Evolutionary conservation across 2,888 invertebrate species (phyloP).

Genomic region (Rhagonycha lutea): DNA sequence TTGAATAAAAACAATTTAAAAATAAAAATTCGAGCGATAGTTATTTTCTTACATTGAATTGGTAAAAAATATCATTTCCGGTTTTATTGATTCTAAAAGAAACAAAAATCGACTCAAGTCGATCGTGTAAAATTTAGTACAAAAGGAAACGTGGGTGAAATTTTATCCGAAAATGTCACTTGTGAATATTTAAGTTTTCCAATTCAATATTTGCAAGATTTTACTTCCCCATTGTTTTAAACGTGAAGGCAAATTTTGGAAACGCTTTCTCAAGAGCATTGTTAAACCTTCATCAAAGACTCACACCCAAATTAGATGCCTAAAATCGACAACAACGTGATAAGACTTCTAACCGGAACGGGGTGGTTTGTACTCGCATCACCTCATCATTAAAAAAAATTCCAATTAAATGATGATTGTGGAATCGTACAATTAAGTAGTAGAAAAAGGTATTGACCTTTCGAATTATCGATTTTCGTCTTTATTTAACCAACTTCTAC

Average conservation of each 20-base stretch:
- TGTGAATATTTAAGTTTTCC: background rate
- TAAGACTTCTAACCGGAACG: background rate
- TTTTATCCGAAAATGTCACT: background rate
- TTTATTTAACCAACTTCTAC: constrained; percentile 17
- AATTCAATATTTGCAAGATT: background rate
- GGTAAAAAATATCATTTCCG: constrained; percentile 18
- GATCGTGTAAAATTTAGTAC: background rate
- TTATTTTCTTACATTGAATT: background rate
- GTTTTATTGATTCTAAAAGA: constrained; percentile 13
- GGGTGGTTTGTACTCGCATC: background rate
- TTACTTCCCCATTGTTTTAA: background rate
- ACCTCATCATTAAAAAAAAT: background rate
- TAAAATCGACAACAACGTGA: background rate
- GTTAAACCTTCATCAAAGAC: background rate
- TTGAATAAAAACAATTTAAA: background rate
- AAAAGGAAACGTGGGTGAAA: background rate
- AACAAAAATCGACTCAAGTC: background rate
- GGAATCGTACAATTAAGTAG: background rate
- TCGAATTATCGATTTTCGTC: constrained; percentile 16
- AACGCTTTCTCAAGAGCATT: background rate
- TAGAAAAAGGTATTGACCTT: background rate
- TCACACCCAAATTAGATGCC: background rate
- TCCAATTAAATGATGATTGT: background rate
- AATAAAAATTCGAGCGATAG: background rate
- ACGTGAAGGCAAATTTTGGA: background rate